These are phyloP conservation scores for Ceraclea dissimilis DNA, from an alignment of 2,888 invertebrate species.

Conservation along the genomic window DNA sequence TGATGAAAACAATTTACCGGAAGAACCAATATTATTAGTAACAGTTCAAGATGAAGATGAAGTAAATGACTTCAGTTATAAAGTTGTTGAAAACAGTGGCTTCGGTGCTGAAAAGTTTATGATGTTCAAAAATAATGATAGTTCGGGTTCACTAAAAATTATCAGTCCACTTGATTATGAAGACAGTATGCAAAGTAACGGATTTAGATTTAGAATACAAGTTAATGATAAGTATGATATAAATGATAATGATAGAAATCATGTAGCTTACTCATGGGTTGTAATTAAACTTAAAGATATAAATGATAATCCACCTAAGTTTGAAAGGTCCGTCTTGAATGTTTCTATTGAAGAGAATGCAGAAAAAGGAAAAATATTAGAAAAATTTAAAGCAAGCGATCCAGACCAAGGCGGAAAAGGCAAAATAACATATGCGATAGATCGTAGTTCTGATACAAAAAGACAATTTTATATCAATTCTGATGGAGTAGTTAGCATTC, in stretches of 20 bases:
- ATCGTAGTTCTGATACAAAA: slow-evolving; percentile 63
- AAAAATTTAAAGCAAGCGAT: slow-evolving; percentile 70
- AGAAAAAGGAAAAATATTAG: slow-evolving; percentile 59
- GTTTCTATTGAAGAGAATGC: slow-evolving; percentile 65
- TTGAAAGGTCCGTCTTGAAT: slow-evolving; percentile 54
- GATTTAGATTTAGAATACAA: slow-evolving; percentile 43
- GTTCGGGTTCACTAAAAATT: slow-evolving; percentile 43
- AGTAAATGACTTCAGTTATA: slow-evolving; percentile 42
- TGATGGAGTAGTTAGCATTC: slow-evolving; percentile 68
- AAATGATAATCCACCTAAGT: slow-evolving; percentile 52
- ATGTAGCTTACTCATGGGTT: slow-evolving; percentile 65
- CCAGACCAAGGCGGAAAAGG: slow-evolving; percentile 69
- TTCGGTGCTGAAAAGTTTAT: slow-evolving; percentile 44
- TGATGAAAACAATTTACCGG: slow-evolving; percentile 38
- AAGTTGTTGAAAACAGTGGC: slow-evolving; percentile 39
- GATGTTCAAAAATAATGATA: slow-evolving; percentile 42
- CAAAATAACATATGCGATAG: slow-evolving; percentile 62
- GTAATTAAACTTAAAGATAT: slow-evolving; percentile 49
- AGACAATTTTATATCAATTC: slow-evolving; percentile 69
- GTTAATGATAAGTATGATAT: slow-evolving; percentile 51
- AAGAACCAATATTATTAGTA: slow-evolving; percentile 41
- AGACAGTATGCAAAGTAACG: slow-evolving; percentile 41
- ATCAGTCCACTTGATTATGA: slow-evolving; percentile 48
- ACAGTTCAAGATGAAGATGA: slow-evolving; percentile 44
- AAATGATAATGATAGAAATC: slow-evolving; percentile 70